Evolutionary conservation across 2,113 vertebrate species (phyloP).

Genomic region (Rhinolophus ferrumequinum): DNA sequence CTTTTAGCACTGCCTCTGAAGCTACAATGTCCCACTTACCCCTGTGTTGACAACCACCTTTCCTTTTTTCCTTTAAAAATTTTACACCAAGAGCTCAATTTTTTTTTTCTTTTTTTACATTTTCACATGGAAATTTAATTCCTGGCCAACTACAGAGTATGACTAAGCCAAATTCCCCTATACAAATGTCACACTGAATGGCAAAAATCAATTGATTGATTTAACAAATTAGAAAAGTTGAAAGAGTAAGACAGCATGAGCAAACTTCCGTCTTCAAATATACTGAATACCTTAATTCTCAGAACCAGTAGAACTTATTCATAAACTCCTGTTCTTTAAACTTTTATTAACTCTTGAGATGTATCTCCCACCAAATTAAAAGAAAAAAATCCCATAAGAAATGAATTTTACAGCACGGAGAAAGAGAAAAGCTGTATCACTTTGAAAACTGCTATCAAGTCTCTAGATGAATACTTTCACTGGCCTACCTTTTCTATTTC

Average conservation of each 20-base stretch:
- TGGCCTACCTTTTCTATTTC: not conserved
- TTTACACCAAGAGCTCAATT: not conserved
- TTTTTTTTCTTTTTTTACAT: not conserved
- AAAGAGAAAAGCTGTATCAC: not conserved
- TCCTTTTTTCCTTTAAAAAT: not conserved
- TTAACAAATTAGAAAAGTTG: not conserved
- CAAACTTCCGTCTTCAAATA: not conserved
- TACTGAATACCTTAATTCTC: not conserved
- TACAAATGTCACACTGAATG: not conserved
- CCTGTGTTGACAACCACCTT: not conserved
- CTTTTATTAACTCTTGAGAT: not conserved
- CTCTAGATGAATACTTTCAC: not conserved
- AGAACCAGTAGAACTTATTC: not conserved
- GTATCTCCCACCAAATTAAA: not conserved
- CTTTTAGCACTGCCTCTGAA: not conserved
- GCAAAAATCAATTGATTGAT: not conserved
- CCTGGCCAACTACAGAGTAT: not conserved
- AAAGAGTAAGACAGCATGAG: not conserved
- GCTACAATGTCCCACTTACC: not conserved
- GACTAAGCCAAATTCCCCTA: not conserved
- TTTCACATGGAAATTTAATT: conserved; percentile 9
- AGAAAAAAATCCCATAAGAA: not conserved
- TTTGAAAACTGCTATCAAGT: not conserved
- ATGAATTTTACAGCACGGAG: not conserved
- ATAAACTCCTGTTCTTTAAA: not conserved